Evolutionary conservation across 2,888 invertebrate species (phyloP), one percentile per base, ranked within the genome.

Genomic region (Lasioglossum marginatum): DNA sequence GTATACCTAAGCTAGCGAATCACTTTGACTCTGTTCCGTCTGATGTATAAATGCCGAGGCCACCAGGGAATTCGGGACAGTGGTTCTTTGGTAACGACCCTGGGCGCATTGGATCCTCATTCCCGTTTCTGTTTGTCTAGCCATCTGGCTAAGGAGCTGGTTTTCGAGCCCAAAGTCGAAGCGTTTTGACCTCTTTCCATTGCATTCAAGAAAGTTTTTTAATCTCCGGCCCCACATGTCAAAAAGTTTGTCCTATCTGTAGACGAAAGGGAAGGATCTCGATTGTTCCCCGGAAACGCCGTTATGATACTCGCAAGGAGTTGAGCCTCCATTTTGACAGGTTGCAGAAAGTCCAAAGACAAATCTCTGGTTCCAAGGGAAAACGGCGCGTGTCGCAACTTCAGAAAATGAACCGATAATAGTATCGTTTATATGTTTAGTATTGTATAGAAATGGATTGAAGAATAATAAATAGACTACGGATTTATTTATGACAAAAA

Each of bases 81-180:
- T 68, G 45, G 66, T 19, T 34, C 40, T 43, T 57, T 63, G 40
- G 40, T 43, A 16, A 34, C 77, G 66, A 45, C 66, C 77, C 43
- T 45, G 45, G 16, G 14, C 40, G 45, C n/a, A 77, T 68, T 66
- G 77, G 66, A 77, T 77, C 77, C 77, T 68, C 43, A 31, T 45
- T 66, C 57, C 52, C 34, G 63, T 45, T 27, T 34, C 63, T 43
- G 63, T 66, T 76, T 76, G 31, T 43, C 60, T 45, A 60, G 63
- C 31, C 40, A 63, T 43, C 40, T 57, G 31, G 72, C 34, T 48
- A 34, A 34, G 72, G 48, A 37, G 68, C 68, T n/a, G 68, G 68
- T 70, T 70, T 68, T 70, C 37, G 37, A 70, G 37, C 68, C 23
- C 37, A 40, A 40, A 40, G 68, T 70, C 68, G 68, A 70, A 70